Percentiles rank a stretch among this genome's conserved stretches.
Evolutionary conservation across 2,888 invertebrate species (phyloP).

Genomic region (Mesopsocus fuscifrons): DNA sequence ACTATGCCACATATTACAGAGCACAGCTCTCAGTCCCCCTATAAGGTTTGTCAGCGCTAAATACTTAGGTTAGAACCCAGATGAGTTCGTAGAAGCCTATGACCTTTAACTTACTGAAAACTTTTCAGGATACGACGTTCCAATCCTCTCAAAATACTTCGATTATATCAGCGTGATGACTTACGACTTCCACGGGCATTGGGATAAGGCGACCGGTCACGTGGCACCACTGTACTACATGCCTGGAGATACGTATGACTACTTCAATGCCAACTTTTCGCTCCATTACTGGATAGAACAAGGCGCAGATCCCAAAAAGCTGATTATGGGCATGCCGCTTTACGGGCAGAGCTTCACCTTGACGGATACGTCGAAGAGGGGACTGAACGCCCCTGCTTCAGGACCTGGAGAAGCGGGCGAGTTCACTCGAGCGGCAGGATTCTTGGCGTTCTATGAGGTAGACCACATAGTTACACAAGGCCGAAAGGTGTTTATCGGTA

Average conservation of each 20-base stretch:
- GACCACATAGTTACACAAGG: slow-evolving; percentile 12
- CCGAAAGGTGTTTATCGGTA: too few species aligned
- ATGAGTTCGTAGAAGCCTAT: too few species aligned
- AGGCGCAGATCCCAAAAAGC: slow-evolving; percentile 41
- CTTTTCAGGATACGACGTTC: slow-evolving; percentile 41
- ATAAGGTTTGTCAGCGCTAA: too few species aligned
- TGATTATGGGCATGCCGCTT: slow-evolving; percentile 55
- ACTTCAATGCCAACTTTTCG: slow-evolving; percentile 50
- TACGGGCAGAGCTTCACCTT: slow-evolving; percentile 60
- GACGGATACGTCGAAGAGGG: slow-evolving; percentile 28
- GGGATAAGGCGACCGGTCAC: slow-evolving; percentile 54
- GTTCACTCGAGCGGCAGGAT: slow-evolving; percentile 49
- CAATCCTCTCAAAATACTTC: slow-evolving; percentile 39
- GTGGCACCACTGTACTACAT: slow-evolving; percentile 50
- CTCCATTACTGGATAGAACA: slow-evolving; percentile 50
- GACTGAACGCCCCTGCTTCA: slow-evolving; percentile 36
- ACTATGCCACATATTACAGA: too few species aligned
- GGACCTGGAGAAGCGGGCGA: slow-evolving; percentile 51
- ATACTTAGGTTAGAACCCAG: too few species aligned
- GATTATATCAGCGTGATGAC: slow-evolving; percentile 71
- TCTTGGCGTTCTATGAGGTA: slow-evolving; percentile 59
- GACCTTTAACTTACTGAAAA: too few species aligned
- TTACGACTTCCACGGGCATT: slow-evolving; percentile 61
- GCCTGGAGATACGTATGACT: slow-evolving; percentile 38
- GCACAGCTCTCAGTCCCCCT: too few species aligned